A percentile compares a stretch with the other conserved stretches of the same genome.
Conservation (phyloP, 2,888 invertebrate genomes). For the Cosmopolites sordidus region DNA sequence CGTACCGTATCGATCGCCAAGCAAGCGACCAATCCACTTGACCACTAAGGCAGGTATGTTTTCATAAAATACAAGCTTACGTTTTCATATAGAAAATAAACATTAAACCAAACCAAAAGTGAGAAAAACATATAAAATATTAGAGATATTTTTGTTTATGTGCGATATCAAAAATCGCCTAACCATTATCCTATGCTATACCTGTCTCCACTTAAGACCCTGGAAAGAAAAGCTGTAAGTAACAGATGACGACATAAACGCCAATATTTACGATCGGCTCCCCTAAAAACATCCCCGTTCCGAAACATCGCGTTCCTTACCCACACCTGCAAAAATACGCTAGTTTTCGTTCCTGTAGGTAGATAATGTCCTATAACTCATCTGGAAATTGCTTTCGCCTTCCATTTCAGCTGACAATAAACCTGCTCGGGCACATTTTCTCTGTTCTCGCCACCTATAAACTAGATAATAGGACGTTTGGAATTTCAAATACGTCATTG, state of each 20-base stretch:
- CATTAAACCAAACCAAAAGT: too few relatives aligned
- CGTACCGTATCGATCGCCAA: too few relatives aligned
- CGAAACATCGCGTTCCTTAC: conserved; percentile 40
- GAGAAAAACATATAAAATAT: too few relatives aligned
- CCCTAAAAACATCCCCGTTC: conserved; percentile 39
- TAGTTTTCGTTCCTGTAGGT: conserved; percentile 48
- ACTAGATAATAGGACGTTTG: conserved; percentile 27
- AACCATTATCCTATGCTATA: not conserved
- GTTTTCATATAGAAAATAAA: too few relatives aligned
- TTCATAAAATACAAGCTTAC: too few relatives aligned
- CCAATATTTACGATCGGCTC: conserved; percentile 50
- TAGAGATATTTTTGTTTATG: too few relatives aligned
- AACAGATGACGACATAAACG: conserved; percentile 50
- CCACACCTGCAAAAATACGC: conserved; percentile 50
- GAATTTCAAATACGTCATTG: conserved; percentile 28
- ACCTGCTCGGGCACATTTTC: conserved; percentile 44
- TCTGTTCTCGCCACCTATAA: conserved; percentile 32
- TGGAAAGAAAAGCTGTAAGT: conserved; percentile 37
- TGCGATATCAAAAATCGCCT: too few relatives aligned
- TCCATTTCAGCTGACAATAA: conserved; percentile 48
- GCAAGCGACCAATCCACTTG: too few relatives aligned
- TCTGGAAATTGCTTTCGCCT: conserved; percentile 49
- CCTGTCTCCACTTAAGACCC: not conserved
- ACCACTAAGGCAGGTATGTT: too few relatives aligned
- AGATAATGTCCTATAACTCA: conserved; percentile 51